A percentile compares a stretch with the other conserved stretches of the same genome.
Conservation (phyloP, 2,797 vertebrate species). For the Aplochiton taeniatus region DNA sequence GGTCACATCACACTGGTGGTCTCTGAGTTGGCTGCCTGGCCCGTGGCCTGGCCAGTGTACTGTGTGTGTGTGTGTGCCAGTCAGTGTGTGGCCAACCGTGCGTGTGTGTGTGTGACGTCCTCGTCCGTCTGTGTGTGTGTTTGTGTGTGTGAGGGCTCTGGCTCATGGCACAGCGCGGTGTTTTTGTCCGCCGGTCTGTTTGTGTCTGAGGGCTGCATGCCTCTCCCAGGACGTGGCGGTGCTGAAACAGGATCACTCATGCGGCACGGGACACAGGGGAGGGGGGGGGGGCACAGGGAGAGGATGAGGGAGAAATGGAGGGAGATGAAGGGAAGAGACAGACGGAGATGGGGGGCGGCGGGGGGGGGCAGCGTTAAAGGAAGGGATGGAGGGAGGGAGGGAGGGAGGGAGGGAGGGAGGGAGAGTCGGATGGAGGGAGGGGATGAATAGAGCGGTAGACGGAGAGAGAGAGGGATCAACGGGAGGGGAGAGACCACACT, state of each 20-base stretch:
- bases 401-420: neutral
- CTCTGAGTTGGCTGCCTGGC: neutral
- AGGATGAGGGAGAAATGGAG: neutral
- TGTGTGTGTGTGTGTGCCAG: neutral
- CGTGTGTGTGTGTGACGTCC: constrained; percentile 8
- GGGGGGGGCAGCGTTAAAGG: neutral
- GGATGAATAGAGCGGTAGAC: neutral
- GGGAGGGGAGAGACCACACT: constrained; percentile 53
- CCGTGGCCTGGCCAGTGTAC: neutral
- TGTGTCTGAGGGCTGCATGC: constrained; percentile 49
- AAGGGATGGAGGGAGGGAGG: neutral
- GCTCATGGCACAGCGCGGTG: constrained; percentile 42
- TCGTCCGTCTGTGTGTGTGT: constrained; percentile 5
- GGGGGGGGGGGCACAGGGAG: constrained; percentile 9
- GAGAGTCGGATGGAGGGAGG: neutral
- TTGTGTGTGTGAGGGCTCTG: constrained; percentile 19
- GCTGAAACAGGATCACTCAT: constrained; percentile 66
- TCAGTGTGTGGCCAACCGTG: neutral
- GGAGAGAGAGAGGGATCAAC: constrained; percentile 5
- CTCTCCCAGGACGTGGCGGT: constrained; percentile 51
- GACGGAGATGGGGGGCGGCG: constrained; percentile 19
- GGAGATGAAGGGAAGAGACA: constrained; percentile 29
- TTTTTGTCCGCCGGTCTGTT: too few relatives aligned
- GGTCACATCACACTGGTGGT: neutral
- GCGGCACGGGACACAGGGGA: constrained; percentile 44